Base-by-base conservation (phyloP, 2,113 vertebrate species). In the Panurus biarmicus region DNA sequence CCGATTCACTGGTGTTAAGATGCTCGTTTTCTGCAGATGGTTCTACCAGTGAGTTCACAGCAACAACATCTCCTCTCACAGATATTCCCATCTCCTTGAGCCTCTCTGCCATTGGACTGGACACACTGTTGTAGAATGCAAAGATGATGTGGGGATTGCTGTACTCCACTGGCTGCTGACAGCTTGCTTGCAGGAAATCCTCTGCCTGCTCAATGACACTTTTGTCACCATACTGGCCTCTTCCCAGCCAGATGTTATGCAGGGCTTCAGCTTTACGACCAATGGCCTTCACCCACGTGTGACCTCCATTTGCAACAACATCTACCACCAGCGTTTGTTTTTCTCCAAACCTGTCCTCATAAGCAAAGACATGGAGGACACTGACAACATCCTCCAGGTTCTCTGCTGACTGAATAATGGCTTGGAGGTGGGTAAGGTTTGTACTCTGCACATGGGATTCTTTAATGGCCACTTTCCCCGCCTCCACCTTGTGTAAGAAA, bases 241-340 rank as follows among this genome's bases (percentile, higher is more conserved):
- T 97, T 36, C 99, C 99, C 85, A 99, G 97, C 99, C 99, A 99
- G 96, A 99, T 99, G 93, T 99, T 99, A 96, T 99, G 99, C 48
- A 99, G 96, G 1, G 99, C 99, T 97, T 99, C 99, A 1, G 99
- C 99, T 94, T 99, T 99, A 12, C 99, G 98, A 31, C 99, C 99
- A 1, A 99, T 98, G 5, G 99, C 99, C 96, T 99, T 99, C 87
- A 99, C 99, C 99, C 99, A 99, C 0, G 99, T 99, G 91, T 98
- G 99, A 3, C 99, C 99, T 11, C 97, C 96, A 0, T 99, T 98
- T 7, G 98, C 99, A 28, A 99, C 98, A 14, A 99, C 99, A 33
- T 99, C 99, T 66, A 99, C 99, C 85, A 99, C 98, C 64, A 99
- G 97, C 0, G 98, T 98, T 91, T 98, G 98, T 42, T 98, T 98